Evolutionary conservation across 2,113 vertebrate genomes (phyloP).

Genomic region (Beaufortia kweichowensis): DNA sequence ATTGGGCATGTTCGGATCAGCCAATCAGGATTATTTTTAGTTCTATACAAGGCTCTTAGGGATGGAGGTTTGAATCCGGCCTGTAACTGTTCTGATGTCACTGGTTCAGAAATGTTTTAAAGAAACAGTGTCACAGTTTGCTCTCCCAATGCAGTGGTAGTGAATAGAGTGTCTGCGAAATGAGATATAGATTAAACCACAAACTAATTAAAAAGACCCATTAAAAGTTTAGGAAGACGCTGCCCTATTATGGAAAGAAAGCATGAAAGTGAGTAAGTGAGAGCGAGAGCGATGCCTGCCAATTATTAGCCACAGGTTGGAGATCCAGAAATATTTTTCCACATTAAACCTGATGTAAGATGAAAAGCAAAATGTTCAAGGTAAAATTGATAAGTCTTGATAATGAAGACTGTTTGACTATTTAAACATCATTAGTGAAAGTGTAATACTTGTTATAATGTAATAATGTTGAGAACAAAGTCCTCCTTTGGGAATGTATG

Average conservation of each 20-base stretch:
- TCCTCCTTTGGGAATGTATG: no score
- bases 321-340: not conserved
- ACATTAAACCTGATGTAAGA: not conserved
- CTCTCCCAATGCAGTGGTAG: constrained; percentile 14
- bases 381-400: not conserved
- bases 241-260: constrained; percentile 53
- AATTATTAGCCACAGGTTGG: constrained; percentile 14
- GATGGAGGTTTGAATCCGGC: no score
- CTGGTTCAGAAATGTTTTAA: constrained; percentile 11
- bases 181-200: constrained; percentile 67
- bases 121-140: not conserved
- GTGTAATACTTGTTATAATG: no score
- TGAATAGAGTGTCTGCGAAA: constrained; percentile 61
- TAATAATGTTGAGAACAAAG: no score
- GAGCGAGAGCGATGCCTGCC: not conserved
- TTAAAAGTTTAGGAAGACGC: constrained; percentile 64
- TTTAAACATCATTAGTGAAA: no score
- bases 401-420: no score
- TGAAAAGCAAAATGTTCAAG: not conserved
- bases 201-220: constrained; percentile 73
- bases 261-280: not conserved
- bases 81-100: not conserved
- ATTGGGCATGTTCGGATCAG: no score
- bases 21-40: no score
- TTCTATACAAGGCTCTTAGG: no score